A percentile compares a stretch with the other conserved stretches of the same genome.
phyloP scores from a whole-genome alignment of 2,797 vertebrate species.

The Coilia nasus region DNA sequence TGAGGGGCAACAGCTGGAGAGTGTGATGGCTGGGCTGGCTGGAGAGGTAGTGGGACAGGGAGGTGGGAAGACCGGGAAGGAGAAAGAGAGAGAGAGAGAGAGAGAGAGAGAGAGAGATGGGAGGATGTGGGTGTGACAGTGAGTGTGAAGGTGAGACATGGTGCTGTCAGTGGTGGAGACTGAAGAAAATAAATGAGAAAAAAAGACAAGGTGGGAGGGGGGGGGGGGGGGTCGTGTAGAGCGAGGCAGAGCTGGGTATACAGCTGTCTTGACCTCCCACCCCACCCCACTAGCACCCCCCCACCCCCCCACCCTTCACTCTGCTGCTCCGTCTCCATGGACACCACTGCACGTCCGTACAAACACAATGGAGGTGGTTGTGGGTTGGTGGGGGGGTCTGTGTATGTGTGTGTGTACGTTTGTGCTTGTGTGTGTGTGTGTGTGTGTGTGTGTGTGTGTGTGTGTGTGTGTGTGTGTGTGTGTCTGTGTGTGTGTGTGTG shows the following conservation, averaged over 20 bases:
- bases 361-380: conserved; percentile 15
- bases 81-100: neutral
- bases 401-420: neutral
- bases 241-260: neutral
- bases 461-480: neutral
- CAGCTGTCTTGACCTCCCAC: conserved; percentile 18
- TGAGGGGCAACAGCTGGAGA: conserved; percentile 27
- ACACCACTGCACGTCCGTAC: neutral
- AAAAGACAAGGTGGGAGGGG: neutral
- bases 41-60: neutral
- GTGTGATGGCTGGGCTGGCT: neutral
- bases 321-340: neutral
- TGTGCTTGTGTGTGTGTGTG: neutral
- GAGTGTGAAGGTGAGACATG: neutral
- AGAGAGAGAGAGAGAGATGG: neutral
- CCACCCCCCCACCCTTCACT: conserved; percentile 35
- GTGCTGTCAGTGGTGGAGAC: neutral
- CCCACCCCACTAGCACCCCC: conserved; percentile 35
- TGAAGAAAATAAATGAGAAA: conserved; percentile 17
- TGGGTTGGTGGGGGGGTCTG: neutral
- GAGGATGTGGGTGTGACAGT: too few relatives aligned
- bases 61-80: neutral
- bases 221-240: neutral
- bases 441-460: neutral
- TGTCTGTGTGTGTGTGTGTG: neutral